Conservation (phyloP, 2,113 vertebrate species). For the Psephotus haematonotus region DNA sequence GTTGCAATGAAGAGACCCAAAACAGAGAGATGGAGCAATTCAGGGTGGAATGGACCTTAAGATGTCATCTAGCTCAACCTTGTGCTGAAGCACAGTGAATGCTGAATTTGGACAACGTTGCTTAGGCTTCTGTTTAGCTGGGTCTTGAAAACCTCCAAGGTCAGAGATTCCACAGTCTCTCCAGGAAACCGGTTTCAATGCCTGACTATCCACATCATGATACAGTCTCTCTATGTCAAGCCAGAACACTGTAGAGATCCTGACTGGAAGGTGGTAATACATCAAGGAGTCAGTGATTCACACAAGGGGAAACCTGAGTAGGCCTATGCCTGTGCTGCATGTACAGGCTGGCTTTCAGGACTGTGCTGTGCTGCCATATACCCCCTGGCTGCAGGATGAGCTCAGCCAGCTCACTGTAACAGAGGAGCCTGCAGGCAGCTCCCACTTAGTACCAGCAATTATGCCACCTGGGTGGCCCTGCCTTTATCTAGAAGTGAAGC, state of each 20-base stretch:
- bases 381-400: neutral
- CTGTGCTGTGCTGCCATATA: neutral
- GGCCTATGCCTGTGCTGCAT: neutral
- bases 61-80: neutral
- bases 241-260: neutral
- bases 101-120: neutral
- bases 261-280: accelerated
- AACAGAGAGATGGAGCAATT: neutral
- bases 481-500: neutral
- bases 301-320: accelerated
- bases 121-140: neutral
- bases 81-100: neutral
- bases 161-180: neutral
- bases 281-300: neutral
- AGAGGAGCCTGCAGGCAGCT: neutral
- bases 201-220: neutral
- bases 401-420: neutral
- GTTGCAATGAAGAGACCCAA: neutral
- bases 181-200: neutral
- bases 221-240: neutral
- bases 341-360: neutral
- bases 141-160: neutral
- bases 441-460: neutral
- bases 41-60: neutral
- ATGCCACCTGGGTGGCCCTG: neutral